Evolutionary conservation across 2,797 vertebrate species (phyloP).

Genomic region (Sitta carolinensis): DNA sequence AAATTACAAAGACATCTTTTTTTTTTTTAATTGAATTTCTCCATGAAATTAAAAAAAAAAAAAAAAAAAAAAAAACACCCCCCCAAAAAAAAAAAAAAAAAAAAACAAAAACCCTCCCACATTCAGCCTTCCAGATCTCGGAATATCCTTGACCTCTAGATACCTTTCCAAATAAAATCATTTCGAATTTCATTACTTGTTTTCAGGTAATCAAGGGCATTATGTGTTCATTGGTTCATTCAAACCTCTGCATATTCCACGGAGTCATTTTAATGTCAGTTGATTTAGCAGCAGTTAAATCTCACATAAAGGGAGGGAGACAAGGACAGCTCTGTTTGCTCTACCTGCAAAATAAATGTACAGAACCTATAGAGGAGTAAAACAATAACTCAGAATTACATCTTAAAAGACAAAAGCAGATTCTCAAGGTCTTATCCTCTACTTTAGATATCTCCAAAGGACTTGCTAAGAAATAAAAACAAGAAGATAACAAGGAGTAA

Average conservation of each 20-base stretch:
- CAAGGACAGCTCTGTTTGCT: conserved; percentile 22
- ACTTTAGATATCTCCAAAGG: neutral
- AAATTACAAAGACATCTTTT: neutral
- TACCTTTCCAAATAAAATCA: neutral
- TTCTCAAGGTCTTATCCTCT: conserved; percentile 12
- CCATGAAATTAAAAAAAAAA: neutral
- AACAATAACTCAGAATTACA: neutral
- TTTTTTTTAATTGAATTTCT: neutral
- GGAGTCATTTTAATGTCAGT: neutral
- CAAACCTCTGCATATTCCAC: neutral
- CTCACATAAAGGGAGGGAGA: conserved; percentile 1
- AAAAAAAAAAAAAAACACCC: neutral
- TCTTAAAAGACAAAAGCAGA: neutral
- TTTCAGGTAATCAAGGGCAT: conserved; percentile 18
- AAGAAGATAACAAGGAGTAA: conserved; percentile 11
- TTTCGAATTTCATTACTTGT: neutral
- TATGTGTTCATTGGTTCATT: neutral
- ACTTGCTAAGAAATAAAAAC: neutral
- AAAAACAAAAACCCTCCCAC: too few relatives aligned
- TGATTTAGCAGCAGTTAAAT: conserved; percentile 13
- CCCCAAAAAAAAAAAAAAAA: too few relatives aligned
- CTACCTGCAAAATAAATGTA: neutral
- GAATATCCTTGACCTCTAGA: neutral
- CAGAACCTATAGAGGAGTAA: neutral
- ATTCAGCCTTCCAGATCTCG: neutral